These are phyloP conservation scores for Unio delphinus DNA, from an alignment of 2,888 invertebrate genomes.

Conservation along the genomic window DNA sequence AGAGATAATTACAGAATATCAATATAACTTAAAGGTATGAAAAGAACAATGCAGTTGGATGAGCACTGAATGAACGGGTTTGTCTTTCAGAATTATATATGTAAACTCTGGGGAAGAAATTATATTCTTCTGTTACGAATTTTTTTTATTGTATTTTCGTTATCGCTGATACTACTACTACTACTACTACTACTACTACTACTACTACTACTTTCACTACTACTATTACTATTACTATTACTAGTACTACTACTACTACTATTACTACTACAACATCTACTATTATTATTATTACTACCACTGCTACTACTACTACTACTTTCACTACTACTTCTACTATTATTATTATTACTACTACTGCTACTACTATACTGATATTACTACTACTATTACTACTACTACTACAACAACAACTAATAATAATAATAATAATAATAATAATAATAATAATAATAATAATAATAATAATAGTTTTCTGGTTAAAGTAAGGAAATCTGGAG, in stretches of 20 bases:
- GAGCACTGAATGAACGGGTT: too few relatives aligned
- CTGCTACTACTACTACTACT: conserved; percentile 1
- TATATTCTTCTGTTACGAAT: too few relatives aligned
- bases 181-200: conserved; percentile 2
- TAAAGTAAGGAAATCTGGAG: too few relatives aligned
- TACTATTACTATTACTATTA: conserved; percentile 3
- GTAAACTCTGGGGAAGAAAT: too few relatives aligned
- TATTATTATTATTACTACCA: conserved; percentile 1
- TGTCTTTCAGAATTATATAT: too few relatives aligned
- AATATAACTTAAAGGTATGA: too few relatives aligned
- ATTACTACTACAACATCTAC: neutral
- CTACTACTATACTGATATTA: neutral
- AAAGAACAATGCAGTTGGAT: too few relatives aligned
- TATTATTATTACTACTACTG: conserved; percentile 1
- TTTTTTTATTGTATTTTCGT: too few relatives aligned
- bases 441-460: conserved; percentile 4
- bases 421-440: conserved; percentile 4
- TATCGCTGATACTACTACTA: neutral
- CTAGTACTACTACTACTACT: conserved; percentile 3
- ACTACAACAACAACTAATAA: neutral
- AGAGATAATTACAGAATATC: too few relatives aligned
- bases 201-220: conserved; percentile 1
- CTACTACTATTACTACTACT: conserved; percentile 3
- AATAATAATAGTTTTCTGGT: neutral
- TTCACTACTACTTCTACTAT: neutral